Percentiles rank a stretch among this genome's conserved stretches.
These are phyloP conservation scores for Benthochromis sp. DNA, from an alignment of 2,113 vertebrate genomes.

Conservation along the genomic window DNA sequence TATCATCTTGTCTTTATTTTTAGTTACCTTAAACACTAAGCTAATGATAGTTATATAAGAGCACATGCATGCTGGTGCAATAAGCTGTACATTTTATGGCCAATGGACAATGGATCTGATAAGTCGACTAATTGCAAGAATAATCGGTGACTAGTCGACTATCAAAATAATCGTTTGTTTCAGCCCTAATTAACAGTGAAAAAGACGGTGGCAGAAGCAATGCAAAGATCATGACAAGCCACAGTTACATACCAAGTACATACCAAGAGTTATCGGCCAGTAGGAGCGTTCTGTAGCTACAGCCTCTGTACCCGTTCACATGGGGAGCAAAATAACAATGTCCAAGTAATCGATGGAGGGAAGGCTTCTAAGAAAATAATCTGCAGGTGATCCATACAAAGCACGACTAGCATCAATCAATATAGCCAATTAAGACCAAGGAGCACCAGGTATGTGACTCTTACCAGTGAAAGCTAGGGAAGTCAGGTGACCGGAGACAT, in stretches of 20 bases:
- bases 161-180: neutral
- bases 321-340: neutral
- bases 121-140: neutral
- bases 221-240: neutral
- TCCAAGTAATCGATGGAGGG: neutral
- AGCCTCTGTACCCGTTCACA: neutral
- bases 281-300: accelerated
- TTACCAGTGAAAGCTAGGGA: neutral
- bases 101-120: neutral
- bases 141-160: neutral
- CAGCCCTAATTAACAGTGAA: neutral
- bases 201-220: neutral
- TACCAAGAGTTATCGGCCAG: neutral
- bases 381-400: neutral
- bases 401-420: neutral
- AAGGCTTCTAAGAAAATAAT: neutral
- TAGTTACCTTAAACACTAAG: neutral
- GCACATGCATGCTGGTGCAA: neutral
- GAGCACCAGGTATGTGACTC: neutral
- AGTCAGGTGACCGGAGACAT: too few species aligned
- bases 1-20: neutral
- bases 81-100: neutral
- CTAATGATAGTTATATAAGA: neutral
- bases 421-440: neutral
- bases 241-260: neutral